A percentile compares a stretch with the other conserved stretches of the same genome.
Evolutionary conservation across 2,113 vertebrate species (phyloP).

Genomic region (Dipodomys merriami): DNA sequence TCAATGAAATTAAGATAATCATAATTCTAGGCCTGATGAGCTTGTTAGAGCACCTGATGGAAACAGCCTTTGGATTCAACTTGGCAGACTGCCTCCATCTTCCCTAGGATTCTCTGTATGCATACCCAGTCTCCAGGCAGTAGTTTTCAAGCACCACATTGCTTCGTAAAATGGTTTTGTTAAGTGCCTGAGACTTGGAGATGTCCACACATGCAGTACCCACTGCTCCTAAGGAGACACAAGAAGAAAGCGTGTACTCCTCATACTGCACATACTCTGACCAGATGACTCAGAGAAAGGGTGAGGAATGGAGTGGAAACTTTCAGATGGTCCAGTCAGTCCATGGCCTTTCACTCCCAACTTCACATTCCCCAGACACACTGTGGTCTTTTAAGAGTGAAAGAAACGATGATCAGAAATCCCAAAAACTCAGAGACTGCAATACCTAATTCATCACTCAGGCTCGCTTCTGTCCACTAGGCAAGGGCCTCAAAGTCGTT

Average conservation of each 20-base stretch:
- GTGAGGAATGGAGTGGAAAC: not conserved
- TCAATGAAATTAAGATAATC: slow-evolving; percentile 29
- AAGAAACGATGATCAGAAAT: not conserved
- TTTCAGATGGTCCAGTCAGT: not conserved
- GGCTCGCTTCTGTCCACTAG: not conserved
- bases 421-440: not conserved
- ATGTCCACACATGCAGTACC: not conserved
- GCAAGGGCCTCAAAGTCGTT: not conserved
- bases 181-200: not conserved
- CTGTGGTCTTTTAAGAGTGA: not conserved
- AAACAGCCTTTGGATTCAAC: not conserved
- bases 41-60: not conserved
- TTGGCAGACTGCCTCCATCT: not conserved
- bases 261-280: not conserved
- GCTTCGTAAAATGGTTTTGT: slow-evolving; percentile 13
- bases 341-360: not conserved
- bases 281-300: not conserved
- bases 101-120: slow-evolving; percentile 17
- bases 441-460: not conserved
- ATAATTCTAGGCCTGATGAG: not conserved
- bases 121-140: not conserved
- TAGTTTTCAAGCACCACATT: not conserved
- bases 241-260: not conserved
- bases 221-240: not conserved
- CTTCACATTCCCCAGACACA: not conserved